A percentile compares a stretch with the other conserved stretches of the same genome.
Evolutionary conservation across 2,797 vertebrate species (phyloP).

Genomic region (Eidolon dupreanum): DNA sequence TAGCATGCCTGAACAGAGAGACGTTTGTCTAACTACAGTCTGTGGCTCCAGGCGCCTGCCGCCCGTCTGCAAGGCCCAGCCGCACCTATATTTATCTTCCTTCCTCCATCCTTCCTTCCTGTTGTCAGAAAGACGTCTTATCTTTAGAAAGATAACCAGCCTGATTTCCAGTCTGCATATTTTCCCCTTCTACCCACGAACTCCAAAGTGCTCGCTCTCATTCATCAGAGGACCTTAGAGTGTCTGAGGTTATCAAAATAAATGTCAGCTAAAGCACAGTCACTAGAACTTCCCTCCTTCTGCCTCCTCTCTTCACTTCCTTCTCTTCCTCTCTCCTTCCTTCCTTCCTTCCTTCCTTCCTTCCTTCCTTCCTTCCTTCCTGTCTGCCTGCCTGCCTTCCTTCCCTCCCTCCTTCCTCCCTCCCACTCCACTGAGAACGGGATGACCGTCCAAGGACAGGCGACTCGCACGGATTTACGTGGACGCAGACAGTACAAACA

Average conservation of each 20-base stretch:
- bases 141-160: background rate
- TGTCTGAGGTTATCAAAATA: background rate
- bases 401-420: background rate
- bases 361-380: background rate
- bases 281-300: rapidly evolving
- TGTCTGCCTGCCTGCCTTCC: background rate
- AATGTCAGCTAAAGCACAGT: rapidly evolving
- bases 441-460: background rate
- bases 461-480: rapidly evolving
- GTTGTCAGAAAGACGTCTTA: background rate
- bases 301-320: too few species aligned
- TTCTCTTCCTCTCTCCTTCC: too few species aligned
- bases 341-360: background rate
- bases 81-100: rapidly evolving
- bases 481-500: rapidly evolving
- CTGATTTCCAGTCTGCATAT: background rate
- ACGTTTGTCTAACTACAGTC: background rate
- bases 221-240: background rate
- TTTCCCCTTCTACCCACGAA: too few species aligned
- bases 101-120: background rate
- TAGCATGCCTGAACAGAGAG: background rate
- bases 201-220: background rate
- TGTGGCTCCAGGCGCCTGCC: background rate
- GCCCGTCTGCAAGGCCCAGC: background rate
- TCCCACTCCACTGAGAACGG: background rate